Evolutionary conservation across 2,888 invertebrate genomes (phyloP), one percentile per base, ranked within the genome.

Genomic region (Bellardia bayeri): DNA sequence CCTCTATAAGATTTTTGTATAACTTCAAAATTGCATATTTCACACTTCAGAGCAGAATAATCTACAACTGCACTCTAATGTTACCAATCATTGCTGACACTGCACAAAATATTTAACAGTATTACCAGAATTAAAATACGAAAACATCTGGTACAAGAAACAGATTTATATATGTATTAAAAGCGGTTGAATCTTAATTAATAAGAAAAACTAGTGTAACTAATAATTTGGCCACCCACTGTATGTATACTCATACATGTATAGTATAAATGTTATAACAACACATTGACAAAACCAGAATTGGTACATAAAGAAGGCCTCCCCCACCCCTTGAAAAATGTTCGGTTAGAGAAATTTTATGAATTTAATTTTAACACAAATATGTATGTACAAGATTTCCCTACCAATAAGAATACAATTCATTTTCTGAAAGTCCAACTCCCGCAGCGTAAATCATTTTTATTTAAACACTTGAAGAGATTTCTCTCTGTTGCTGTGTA

Each of bases 361-460:
- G 61, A 84, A 82, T 87, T 87, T 78, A 84, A 84, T 84, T 82
- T 82, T 63, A 82, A 82, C 81, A 81, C 63, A 81, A 54, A 83
- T 81, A 81, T 40, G 23, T 81, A 81, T 40, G 23, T 23, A 61
- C 78, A 75, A 82, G 63, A 79, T 74, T 78, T 78, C 14, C 69
- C 56, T 58, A 69, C 66, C 66, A 82, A 69, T 82, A 69, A 61
- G 63, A 79, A 69, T 49, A 83, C 75, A 80, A 80, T 82, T 56
- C 54, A 56, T 74, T 66, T 83, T 83, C 42, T 71, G 30, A 72
- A 79, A 87, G 87, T 74, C 81, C 72, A 87, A 87, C 85, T 87
- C 85, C 85, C 79, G 87, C 87, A 85, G 87, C 75, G 87, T 85
- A 82, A 87, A 87, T 87, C 85, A 87, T 84, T 84, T 84, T 84